Base-by-base conservation (phyloP, 2,888 invertebrate genomes). In the Zootermopsis nevadensis region DNA sequence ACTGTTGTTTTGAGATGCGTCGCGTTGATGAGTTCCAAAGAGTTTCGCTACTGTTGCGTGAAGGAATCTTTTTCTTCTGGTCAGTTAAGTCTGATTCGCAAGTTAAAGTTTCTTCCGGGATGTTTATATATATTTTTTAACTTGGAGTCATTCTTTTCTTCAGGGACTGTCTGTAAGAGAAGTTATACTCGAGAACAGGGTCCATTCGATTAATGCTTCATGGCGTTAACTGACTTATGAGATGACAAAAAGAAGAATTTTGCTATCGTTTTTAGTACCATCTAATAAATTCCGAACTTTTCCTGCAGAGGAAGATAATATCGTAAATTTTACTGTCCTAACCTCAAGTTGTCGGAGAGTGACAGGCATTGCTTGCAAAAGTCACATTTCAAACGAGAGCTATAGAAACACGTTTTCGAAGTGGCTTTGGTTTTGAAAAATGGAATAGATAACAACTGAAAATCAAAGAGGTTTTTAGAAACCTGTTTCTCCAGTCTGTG, bases 391-490 rank as follows among this genome's bases (percentile, higher is more conserved):
- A 60, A 27, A 60, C 60, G 60, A n/a, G 60, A 27, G 60, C 35
- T 74, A 38, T 2, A 42, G n/a, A 38, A 74, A 74, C 74, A 35
- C 31, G 74, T 74, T 74, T 38, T 74, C 15, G 15, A 38, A 74
- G 42, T 74, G 38, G n/a, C n/a, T 74, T 74, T 33, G 24, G 33
- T 74, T 74, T 74, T 74, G 74, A 74, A 74, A 74, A 74, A 74
- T 74, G 38, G 74, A 1, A 38, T 38, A 74, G 42, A 38, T 38
- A n/a, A 24, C 38, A 38, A 74, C 74, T 74, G 74, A 74, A 74
- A 74, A 74, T 74, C 35, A 74, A 38, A 74, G 35, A 74, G 38
- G 74, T 74, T 74, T 74, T 74, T 24, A 35, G 74, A 74, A 74
- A 74, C 74, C 74, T n/a, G 74, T 74, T 74, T 24, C 33, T 33